These are phyloP conservation scores for Cyclophora albipunctata DNA, from an alignment of 2,888 invertebrate genomes.

Conservation along the genomic window DNA sequence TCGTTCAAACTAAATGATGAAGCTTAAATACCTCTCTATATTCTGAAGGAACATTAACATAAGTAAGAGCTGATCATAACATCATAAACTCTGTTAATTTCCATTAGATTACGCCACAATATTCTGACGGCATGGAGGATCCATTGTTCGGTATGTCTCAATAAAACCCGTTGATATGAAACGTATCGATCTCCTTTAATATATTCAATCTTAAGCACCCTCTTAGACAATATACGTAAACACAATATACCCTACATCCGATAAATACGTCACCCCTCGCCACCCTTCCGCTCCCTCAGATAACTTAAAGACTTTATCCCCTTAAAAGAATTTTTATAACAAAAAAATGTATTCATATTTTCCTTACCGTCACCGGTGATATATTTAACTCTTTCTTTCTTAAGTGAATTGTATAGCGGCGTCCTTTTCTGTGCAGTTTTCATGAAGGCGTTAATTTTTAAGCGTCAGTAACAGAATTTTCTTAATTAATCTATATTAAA, in stretches of 20 bases:
- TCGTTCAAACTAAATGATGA: too few species aligned
- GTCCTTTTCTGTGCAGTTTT: conserved; percentile 34
- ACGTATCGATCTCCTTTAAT: conserved; percentile 45
- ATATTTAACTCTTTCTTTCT: conserved; percentile 61
- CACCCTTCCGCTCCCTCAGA: conserved; percentile 54
- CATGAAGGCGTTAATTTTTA: conserved; percentile 40
- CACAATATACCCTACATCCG: conserved; percentile 46
- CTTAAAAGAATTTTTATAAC: conserved; percentile 73
- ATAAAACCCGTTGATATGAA: too few species aligned
- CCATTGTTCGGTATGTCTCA: too few species aligned
- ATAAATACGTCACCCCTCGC: conserved; percentile 37
- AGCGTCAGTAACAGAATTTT: conserved; percentile 62
- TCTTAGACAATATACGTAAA: conserved; percentile 51
- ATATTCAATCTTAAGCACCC: conserved; percentile 60
- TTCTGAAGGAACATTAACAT: too few species aligned
- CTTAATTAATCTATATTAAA: conserved; percentile 73
- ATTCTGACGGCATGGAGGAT: too few species aligned
- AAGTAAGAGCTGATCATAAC: too few species aligned
- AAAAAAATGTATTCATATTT: conserved; percentile 72
- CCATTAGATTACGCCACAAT: too few species aligned
- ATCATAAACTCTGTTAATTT: too few species aligned
- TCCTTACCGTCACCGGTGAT: conserved; percentile 69
- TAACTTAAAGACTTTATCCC: conserved; percentile 75
- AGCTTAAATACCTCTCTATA: too few species aligned
- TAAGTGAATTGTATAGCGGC: conserved; percentile 42